phyloP scores from a whole-genome alignment of 2,797 vertebrate species.

The Gephyroberyx darwinii region DNA sequence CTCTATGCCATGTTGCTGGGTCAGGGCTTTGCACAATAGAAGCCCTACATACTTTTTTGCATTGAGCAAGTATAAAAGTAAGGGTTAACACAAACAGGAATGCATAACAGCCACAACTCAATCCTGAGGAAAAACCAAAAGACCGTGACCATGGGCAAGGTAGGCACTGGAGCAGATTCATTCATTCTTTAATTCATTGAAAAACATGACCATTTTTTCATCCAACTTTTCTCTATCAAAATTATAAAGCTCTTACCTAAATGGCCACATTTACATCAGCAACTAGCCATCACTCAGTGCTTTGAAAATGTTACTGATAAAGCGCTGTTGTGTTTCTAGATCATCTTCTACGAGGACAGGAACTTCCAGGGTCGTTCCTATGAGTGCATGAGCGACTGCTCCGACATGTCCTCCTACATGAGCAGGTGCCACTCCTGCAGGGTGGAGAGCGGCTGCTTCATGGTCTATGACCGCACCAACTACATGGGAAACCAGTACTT shows the following conservation, averaged over 20 bases:
- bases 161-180: slow-evolving; percentile 38
- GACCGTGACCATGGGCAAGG: slow-evolving; percentile 72
- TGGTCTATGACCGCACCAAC: slow-evolving; percentile 76
- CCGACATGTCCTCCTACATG: slow-evolving; percentile 74
- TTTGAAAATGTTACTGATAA: neutral
- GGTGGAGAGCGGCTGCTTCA: slow-evolving; percentile 79
- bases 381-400: slow-evolving; percentile 73
- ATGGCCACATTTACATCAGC: neutral
- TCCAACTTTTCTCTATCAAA: neutral
- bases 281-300: neutral
- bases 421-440: slow-evolving; percentile 79
- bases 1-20: slow-evolving; percentile 72
- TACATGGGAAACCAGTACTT: slow-evolving; percentile 77
- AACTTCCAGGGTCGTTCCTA: slow-evolving; percentile 81
- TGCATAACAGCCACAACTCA: slow-evolving; percentile 55
- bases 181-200: neutral
- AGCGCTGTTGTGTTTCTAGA: slow-evolving; percentile 65
- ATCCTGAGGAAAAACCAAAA: slow-evolving; percentile 45
- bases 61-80: slow-evolving; percentile 76
- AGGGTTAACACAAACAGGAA: slow-evolving; percentile 43
- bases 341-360: slow-evolving; percentile 83
- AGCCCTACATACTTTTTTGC: slow-evolving; percentile 55
- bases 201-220: neutral
- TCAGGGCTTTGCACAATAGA: slow-evolving; percentile 76
- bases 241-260: neutral